phyloP scores from a whole-genome alignment of 2,797 vertebrate species.

The Sebastes nivosus region DNA sequence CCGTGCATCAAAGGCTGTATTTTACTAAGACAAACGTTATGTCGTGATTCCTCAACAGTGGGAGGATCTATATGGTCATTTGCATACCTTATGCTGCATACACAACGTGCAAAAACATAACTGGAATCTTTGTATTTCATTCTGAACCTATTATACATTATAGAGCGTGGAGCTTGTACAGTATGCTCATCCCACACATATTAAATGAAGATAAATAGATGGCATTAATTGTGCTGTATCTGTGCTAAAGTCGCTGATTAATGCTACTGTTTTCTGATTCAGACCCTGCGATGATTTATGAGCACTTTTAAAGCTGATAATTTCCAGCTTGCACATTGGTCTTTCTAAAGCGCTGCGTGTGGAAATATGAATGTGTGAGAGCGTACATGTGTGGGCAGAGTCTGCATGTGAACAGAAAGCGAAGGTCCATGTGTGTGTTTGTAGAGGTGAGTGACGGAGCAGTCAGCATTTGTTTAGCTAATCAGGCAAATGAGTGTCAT shows the following conservation, averaged over 20 bases:
- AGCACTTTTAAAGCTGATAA: constrained; percentile 74
- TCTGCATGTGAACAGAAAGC: constrained; percentile 2
- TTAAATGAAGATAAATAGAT: constrained; percentile 75
- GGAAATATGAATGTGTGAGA: constrained; percentile 10
- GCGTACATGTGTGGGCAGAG: neutral
- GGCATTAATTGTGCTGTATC: constrained; percentile 73
- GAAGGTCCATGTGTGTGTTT: constrained; percentile 17
- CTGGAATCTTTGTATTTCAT: constrained; percentile 31
- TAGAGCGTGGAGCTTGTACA: constrained; percentile 24
- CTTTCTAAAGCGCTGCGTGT: constrained; percentile 21
- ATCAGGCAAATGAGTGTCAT: constrained; percentile 78
- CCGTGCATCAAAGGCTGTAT: constrained; percentile 70
- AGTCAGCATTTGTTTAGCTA: constrained; percentile 75
- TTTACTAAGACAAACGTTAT: constrained; percentile 70
- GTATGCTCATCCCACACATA: constrained; percentile 38
- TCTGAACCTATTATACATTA: constrained; percentile 27
- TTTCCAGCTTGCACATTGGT: constrained; percentile 59
- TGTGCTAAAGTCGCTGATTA: constrained; percentile 69
- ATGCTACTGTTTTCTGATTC: constrained; percentile 71
- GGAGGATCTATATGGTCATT: constrained; percentile 53
- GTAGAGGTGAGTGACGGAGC: constrained; percentile 45
- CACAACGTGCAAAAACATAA: constrained; percentile 45
- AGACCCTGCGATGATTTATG: constrained; percentile 69
- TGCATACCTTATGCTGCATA: constrained; percentile 52
- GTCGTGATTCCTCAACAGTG: constrained; percentile 37